Evolutionary conservation across 2,888 invertebrate species (phyloP).

Genomic region (Rhodophaea formosa): DNA sequence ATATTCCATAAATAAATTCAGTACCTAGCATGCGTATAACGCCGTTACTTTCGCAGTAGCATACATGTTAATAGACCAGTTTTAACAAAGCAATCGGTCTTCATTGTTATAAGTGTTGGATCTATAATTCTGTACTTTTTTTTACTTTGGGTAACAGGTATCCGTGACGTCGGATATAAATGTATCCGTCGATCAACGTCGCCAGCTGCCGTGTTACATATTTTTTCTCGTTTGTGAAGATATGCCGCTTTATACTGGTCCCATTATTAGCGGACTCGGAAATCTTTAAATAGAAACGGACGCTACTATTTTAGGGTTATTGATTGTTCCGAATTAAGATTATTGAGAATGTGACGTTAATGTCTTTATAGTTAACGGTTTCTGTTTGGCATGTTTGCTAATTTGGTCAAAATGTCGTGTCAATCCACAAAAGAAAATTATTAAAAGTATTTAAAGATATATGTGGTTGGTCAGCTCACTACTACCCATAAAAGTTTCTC

Average conservation of each 20-base stretch:
- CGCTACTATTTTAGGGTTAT: not conserved
- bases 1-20: too few relatives aligned
- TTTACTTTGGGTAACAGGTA: conserved; percentile 1
- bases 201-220: conserved; percentile 2
- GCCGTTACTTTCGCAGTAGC: too few relatives aligned
- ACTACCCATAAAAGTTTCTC: too few relatives aligned
- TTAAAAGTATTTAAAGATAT: too few relatives aligned
- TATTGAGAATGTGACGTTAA: too few relatives aligned
- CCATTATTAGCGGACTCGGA: not conserved
- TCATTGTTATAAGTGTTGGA: not conserved
- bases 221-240: conserved; percentile 12
- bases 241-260: not conserved
- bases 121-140: not conserved
- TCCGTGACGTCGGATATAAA: conserved; percentile 3
- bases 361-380: not conserved
- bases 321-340: not conserved
- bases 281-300: not conserved
- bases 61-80: too few relatives aligned
- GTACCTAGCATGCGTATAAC: too few relatives aligned
- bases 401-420: not conserved
- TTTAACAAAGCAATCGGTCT: not conserved
- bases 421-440: too few relatives aligned
- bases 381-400: not conserved
- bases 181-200: conserved; percentile 18
- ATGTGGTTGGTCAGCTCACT: too few relatives aligned